Base-by-base conservation (phyloP, 1,140 invertebrate species). In the Pemphigus obesinymphae region DNA sequence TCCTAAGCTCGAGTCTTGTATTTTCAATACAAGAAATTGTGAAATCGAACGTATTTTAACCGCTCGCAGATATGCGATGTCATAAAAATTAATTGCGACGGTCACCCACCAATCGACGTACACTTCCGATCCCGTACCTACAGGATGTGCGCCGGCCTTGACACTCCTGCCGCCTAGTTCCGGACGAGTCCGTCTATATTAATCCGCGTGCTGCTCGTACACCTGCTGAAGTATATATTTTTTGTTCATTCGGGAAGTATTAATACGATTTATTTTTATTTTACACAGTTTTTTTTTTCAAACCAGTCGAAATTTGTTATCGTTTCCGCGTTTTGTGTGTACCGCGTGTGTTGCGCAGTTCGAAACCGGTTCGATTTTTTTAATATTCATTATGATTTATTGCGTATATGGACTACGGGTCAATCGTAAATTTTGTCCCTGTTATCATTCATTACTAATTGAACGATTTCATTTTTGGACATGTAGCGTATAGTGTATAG, bases 91-190 rank as follows among this genome's bases (percentile, higher is more conserved):
- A 8, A 17, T 17, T 15, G 61, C 31, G 58, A 26, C 20, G 34
- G 34, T 68, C 34, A 13, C n/a, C 34, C 61, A 20, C 23, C n/a
- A 17, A 63, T 8, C 61, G 66, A 37, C 23, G n/a, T 40, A 13
- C 31, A 68, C 66, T 37, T 68, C 66, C 66, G 66, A 68, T 68
- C 37, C n/a, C 66, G 13, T 66, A 66, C 20, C 13, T 15, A 40
- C 66, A 68, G 66, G 66, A 68, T 68, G 66, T 68, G 34, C n/a
- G 11, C 5, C 66, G 66, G n/a, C 66, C 66, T 68, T 68, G 66
- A 43, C 66, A 68, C 66, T 68, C 66, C 66, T 43, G 66, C 29
- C n/a, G 29, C 29, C 61, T 10, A 20, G 61, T 63, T 63, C 61
- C 61, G 61, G 61, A 63, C 61, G 31, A 63, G 6, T 17, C 20